Evolutionary conservation across 2,113 vertebrate species (phyloP), one percentile per base, ranked within the genome.

Genomic region (Aphyosemion australe): DNA sequence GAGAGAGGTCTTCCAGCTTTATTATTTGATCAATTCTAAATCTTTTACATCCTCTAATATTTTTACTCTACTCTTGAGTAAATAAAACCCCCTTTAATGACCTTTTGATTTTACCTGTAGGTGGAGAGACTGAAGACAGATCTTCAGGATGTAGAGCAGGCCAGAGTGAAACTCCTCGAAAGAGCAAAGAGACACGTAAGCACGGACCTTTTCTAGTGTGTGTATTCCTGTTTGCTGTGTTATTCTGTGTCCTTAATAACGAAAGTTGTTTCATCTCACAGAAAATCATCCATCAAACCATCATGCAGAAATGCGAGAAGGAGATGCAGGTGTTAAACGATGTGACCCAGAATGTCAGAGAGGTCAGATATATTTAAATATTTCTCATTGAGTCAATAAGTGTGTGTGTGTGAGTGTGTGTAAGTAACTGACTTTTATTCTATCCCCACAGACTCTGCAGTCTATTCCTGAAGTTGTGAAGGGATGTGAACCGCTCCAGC

Each of bases 281-380:
- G 95, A 92, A 94, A 92, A 82, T 84, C 32, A 92, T 95, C 58
- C 86, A 95, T 42, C 86, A 93, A 61, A 87, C 83, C 79, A 96
- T 95, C 84, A 90, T 94, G 80, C 82, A 88, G 69, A 94, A 92
- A 61, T 89, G 90, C 61, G 94, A 95, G 57, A 86, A 89, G 3
- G 95, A 96, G 67, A 88, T 96, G 14, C 90, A 90, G 68, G 84
- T 94, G 63, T 80, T 96, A 54, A 94, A 94, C 79, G 76, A 90
- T 26, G 89, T 94, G 65, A 88, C 95, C 34, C 93, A 93, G 64
- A 90, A 84, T 57, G 91, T 94, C 72, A 84, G 94, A 66, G 84
- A 92, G 93, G 95, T 96, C 79, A 89, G 88, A 20, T 11, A n/a
- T 3, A 6, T 1, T 20, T 58, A 8, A 19, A 9, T 34, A 34